phyloP scores from a whole-genome alignment of 2,113 vertebrate genomes.

The Setophaga kirtlandii region DNA sequence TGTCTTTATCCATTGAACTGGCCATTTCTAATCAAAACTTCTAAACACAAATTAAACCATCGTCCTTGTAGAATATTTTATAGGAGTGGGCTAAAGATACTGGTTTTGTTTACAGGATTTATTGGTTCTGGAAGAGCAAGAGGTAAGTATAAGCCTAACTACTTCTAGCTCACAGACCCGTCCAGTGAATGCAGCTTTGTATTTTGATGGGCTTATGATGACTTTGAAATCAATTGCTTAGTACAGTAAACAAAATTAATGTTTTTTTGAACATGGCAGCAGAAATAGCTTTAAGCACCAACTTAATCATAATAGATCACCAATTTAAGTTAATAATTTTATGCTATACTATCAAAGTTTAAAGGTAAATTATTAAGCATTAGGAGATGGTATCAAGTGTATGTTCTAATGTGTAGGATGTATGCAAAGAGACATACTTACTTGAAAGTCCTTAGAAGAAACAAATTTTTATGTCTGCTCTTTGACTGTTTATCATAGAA shows the following conservation, averaged over 20 bases:
- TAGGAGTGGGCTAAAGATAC: neutral
- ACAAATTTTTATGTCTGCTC: neutral
- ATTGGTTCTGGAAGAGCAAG: constrained; percentile 96
- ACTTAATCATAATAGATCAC: neutral
- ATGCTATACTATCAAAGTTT: neutral
- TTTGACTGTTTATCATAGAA: neutral
- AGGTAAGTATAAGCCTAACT: constrained; percentile 76
- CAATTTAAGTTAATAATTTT: neutral
- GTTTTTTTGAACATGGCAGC: neutral
- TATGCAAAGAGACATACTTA: neutral
- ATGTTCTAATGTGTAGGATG: neutral
- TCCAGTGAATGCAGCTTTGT: neutral
- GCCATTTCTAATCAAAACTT: neutral
- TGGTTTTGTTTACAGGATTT: constrained; percentile 84
- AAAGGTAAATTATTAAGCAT: neutral
- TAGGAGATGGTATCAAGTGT: neutral
- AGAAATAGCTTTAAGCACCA: neutral
- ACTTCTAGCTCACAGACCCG: neutral
- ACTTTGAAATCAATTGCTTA: neutral
- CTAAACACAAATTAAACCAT: neutral
- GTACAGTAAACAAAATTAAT: neutral
- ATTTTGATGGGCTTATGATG: neutral
- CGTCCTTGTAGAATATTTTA: neutral
- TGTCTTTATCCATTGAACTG: neutral
- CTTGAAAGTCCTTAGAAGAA: neutral